phyloP scores from a whole-genome alignment of 2,797 vertebrate species.

The Hippoglossus hippoglossus region DNA sequence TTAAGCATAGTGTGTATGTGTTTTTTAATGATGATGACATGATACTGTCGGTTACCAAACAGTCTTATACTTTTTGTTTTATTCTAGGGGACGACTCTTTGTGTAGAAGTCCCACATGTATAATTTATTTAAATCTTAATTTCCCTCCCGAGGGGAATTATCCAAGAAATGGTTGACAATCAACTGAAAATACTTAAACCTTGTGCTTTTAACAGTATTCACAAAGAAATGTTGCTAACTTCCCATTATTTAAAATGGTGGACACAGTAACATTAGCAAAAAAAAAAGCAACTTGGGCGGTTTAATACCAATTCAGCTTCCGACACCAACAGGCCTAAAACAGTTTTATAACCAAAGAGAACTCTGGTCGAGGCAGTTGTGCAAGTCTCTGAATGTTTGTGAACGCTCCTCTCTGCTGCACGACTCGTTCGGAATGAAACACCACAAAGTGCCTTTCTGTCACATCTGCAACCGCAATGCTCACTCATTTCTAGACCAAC shows the following conservation, averaged over 20 bases:
- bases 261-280: slow-evolving; percentile 48
- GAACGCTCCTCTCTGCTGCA: slow-evolving; percentile 54
- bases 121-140: slow-evolving; percentile 76
- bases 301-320: slow-evolving; percentile 66
- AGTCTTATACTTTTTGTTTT: slow-evolving; percentile 75
- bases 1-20: slow-evolving; percentile 52
- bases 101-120: slow-evolving; percentile 61
- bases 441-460: slow-evolving; percentile 77
- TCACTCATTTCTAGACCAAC: slow-evolving; percentile 60
- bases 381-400: slow-evolving; percentile 57
- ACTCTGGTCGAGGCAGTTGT: slow-evolving; percentile 44
- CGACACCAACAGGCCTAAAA: slow-evolving; percentile 71
- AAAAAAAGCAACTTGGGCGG: slow-evolving; percentile 27
- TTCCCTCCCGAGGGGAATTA: slow-evolving; percentile 74
- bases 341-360: slow-evolving; percentile 73
- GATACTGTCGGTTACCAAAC: slow-evolving; percentile 71
- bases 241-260: slow-evolving; percentile 78
- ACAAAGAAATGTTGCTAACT: slow-evolving; percentile 64
- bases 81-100: slow-evolving; percentile 50
- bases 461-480: slow-evolving; percentile 55
- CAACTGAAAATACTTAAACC: slow-evolving; percentile 81
- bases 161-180: slow-evolving; percentile 85
- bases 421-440: slow-evolving; percentile 47
- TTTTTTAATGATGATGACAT: slow-evolving; percentile 36
- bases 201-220: slow-evolving; percentile 61